These are phyloP conservation scores for Rhopalosiphum maidis DNA, from an alignment of 1,140 invertebrate genomes.

Conservation along the genomic window DNA sequence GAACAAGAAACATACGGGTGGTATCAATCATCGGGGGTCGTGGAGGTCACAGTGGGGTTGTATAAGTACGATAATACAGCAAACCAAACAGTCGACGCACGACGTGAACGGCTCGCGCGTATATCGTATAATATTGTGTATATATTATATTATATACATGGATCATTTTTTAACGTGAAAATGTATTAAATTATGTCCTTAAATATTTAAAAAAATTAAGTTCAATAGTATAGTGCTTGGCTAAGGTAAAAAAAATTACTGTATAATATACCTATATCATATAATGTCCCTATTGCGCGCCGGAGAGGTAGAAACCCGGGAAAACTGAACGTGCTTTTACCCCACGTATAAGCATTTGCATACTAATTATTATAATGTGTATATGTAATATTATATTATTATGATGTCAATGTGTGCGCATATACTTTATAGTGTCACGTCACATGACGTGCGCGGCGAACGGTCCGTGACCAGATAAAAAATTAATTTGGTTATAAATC, in stretches of 20 bases:
- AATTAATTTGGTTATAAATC: not conserved
- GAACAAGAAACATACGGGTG: not conserved
- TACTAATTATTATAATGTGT: not conserved
- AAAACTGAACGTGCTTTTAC: not conserved
- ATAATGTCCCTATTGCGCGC: not conserved
- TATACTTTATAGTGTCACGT: conserved; percentile 5
- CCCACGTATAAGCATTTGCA: conserved; percentile 13
- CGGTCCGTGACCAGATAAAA: conserved; percentile 3
- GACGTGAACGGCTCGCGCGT: too few relatives aligned
- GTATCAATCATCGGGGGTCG: not conserved
- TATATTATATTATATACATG: not conserved
- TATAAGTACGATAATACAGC: too few relatives aligned
- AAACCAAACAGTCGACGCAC: not conserved
- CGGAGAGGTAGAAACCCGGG: not conserved
- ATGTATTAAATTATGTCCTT: not conserved
- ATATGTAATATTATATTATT: conserved; percentile 1
- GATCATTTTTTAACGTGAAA: not conserved
- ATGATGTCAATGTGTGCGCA: not conserved
- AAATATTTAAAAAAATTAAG: not conserved
- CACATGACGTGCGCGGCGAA: not conserved
- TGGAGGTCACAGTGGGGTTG: not conserved
- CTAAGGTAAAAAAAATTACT: not conserved
- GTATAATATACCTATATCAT: not conserved
- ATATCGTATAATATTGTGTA: not conserved
- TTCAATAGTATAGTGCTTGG: not conserved